phyloP scores from a whole-genome alignment of 2,888 invertebrate genomes.

The Drosophila anomalipes region DNA sequence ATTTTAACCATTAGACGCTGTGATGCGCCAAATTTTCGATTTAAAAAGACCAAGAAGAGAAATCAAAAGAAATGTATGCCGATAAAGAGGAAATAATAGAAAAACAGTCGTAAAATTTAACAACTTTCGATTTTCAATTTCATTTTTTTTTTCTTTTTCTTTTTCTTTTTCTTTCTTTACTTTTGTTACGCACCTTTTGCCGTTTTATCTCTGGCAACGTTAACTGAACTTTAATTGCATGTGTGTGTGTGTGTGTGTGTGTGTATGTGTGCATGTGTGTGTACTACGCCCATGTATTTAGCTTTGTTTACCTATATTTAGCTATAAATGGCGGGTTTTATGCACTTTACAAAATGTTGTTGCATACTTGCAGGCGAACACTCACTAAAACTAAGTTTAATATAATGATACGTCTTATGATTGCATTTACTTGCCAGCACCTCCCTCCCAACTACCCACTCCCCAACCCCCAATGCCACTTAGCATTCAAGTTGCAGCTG shows the following conservation, averaged over 20 bases:
- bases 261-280: neutral
- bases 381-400: slow-evolving; percentile 52
- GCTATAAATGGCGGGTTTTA: slow-evolving; percentile 8
- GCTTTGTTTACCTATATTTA: slow-evolving; percentile 17
- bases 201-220: slow-evolving; percentile 23
- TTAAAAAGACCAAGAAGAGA: slow-evolving; percentile 3
- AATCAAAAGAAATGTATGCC: neutral
- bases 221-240: slow-evolving; percentile 60
- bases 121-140: slow-evolving; percentile 84
- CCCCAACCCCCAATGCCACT: neutral
- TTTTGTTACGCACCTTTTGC: slow-evolving; percentile 3
- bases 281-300: slow-evolving; percentile 14
- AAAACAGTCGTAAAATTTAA: slow-evolving; percentile 75
- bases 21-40: slow-evolving; percentile 18
- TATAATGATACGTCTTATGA: slow-evolving; percentile 78
- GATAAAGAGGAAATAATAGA: slow-evolving; percentile 12
- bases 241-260: slow-evolving; percentile 13
- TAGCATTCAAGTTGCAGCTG: slow-evolving; percentile 60
- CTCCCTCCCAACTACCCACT: neutral
- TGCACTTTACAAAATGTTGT: slow-evolving; percentile 17
- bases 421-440: slow-evolving; percentile 65
- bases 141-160: slow-evolving; percentile 21
- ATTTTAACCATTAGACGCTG: slow-evolving; percentile 48
- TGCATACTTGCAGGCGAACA: slow-evolving; percentile 56
- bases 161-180: neutral